phyloP scores from a whole-genome alignment of 2,888 invertebrate genomes.

The Cacoxenus indagator region DNA sequence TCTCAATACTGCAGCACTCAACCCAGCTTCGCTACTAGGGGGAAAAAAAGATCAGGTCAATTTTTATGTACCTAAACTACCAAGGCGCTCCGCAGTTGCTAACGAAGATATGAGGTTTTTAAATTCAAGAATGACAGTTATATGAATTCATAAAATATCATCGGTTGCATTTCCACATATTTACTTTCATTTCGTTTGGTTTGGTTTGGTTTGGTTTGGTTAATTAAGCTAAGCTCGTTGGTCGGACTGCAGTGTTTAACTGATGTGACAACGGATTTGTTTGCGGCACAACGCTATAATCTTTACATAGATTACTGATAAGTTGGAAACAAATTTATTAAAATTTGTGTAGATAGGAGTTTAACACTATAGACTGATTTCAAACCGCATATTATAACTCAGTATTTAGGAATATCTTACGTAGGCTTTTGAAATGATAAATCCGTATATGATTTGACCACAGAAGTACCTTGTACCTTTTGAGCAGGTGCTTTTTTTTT shows the following conservation, averaged over 20 bases:
- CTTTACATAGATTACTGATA: too few species aligned
- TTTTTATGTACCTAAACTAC: constrained; percentile 66
- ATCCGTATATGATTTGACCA: too few species aligned
- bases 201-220: not conserved
- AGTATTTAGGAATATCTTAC: too few species aligned
- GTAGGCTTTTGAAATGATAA: too few species aligned
- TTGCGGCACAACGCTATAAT: too few species aligned
- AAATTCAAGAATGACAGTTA: constrained; percentile 29
- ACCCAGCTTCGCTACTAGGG: constrained; percentile 58
- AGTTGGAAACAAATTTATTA: too few species aligned
- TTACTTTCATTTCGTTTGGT: not conserved
- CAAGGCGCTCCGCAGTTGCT: constrained; percentile 51
- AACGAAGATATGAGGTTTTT: constrained; percentile 64
- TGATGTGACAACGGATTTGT: not conserved
- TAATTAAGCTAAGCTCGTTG: not conserved
- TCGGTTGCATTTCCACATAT: not conserved
- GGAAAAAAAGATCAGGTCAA: constrained; percentile 65
- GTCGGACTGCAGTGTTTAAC: constrained; percentile 1
- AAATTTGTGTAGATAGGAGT: too few species aligned
- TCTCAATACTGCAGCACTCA: constrained; percentile 60
- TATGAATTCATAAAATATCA: constrained; percentile 1
- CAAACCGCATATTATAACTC: too few species aligned
- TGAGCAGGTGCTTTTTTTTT: too few species aligned
- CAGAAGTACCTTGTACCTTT: too few species aligned
- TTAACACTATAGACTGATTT: too few species aligned